Evolutionary conservation across 2,888 invertebrate genomes (phyloP).

Genomic region (Ptychoptera contaminata): DNA sequence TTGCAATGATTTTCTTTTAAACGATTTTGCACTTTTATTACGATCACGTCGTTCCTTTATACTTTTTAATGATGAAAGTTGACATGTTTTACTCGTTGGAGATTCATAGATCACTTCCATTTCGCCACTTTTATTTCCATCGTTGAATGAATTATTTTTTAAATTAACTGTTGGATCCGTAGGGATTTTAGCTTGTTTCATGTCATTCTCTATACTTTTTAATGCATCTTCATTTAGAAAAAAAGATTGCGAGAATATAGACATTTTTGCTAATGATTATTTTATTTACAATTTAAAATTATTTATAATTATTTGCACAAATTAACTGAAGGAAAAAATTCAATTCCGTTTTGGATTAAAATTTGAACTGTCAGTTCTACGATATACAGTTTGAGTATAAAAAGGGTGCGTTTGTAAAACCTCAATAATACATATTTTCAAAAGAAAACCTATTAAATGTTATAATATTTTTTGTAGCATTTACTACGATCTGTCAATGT

Average conservation of each 20-base stretch:
- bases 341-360: too few species aligned
- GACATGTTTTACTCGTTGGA: conserved; percentile 14
- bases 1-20: conserved; percentile 12
- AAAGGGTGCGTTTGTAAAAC: too few species aligned
- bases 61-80: background rate
- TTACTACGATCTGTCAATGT: too few species aligned
- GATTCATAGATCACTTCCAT: conserved; percentile 23
- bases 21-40: conserved; percentile 6
- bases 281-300: too few species aligned
- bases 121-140: background rate
- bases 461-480: too few species aligned
- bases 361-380: too few species aligned
- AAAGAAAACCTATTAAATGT: too few species aligned
- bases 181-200: conserved; percentile 2
- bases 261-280: too few species aligned
- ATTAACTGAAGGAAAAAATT: too few species aligned
- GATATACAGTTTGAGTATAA: too few species aligned
- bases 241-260: conserved; percentile 24
- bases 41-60: conserved; percentile 3
- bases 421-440: too few species aligned
- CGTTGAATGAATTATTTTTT: conserved; percentile 4
- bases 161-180: background rate
- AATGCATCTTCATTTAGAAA: conserved; percentile 25
- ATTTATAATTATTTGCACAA: too few species aligned
- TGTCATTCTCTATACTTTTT: conserved; percentile 19